These are phyloP conservation scores for Acanthosepion esculentum DNA, from an alignment of 2,888 invertebrate species.

Conservation along the genomic window DNA sequence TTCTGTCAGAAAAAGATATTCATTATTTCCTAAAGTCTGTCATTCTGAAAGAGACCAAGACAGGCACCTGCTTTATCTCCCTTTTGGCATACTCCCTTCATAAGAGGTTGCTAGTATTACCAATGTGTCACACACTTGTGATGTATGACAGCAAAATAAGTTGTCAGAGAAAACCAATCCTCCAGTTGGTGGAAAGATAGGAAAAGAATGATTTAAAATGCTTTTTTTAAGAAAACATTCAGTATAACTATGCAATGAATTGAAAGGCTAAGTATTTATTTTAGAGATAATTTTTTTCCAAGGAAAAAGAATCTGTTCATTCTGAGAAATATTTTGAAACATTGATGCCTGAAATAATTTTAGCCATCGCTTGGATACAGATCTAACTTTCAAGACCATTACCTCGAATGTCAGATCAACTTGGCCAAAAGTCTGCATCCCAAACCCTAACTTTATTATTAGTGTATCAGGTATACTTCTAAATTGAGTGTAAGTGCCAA, in stretches of 20 bases:
- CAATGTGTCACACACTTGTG: background rate
- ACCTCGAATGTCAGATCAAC: background rate
- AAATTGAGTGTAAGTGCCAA: too few species aligned
- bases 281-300: too few species aligned
- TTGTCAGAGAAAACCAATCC: background rate
- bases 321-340: too few species aligned
- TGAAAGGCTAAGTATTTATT: too few species aligned
- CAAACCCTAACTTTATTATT: background rate
- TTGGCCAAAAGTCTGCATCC: background rate
- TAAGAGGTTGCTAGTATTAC: background rate
- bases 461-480: background rate
- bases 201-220: background rate
- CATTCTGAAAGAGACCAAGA: background rate
- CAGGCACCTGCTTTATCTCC: constrained; percentile 6
- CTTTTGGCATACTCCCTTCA: background rate
- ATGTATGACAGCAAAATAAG: background rate
- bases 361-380: too few species aligned
- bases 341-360: too few species aligned
- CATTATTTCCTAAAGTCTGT: constrained; percentile 6
- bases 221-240: too few species aligned
- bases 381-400: too few species aligned
- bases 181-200: background rate
- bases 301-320: too few species aligned
- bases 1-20: constrained; percentile 25
- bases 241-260: too few species aligned